These are phyloP conservation scores for Carcinoscorpius rotundicauda DNA, from an alignment of 1,140 invertebrate species.

Conservation along the genomic window DNA sequence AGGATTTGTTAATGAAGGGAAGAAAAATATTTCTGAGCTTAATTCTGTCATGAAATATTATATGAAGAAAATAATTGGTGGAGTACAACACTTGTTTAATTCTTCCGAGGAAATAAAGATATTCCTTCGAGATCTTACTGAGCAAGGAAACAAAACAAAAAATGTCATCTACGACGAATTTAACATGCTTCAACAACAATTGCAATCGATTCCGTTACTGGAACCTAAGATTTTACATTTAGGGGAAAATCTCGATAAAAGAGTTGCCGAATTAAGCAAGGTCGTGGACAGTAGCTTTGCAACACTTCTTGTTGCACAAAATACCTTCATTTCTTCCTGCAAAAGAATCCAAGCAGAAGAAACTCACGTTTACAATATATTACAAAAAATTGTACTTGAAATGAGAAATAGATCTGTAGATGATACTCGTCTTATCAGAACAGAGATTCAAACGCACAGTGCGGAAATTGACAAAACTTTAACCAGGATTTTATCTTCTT, in stretches of 20 bases:
- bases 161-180: constrained; percentile 15
- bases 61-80: constrained; percentile 10
- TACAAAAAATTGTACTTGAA: constrained; percentile 45
- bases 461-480: no score
- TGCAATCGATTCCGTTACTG: constrained; percentile 12
- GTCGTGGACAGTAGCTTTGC: constrained; percentile 37
- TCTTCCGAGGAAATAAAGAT: no score
- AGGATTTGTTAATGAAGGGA: no score
- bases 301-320: constrained; percentile 42
- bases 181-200: constrained; percentile 14
- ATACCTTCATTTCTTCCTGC: constrained; percentile 44
- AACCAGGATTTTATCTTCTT: no score
- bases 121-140: no score
- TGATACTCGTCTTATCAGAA: neutral
- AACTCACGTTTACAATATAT: constrained; percentile 41
- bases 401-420: constrained; percentile 40
- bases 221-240: constrained; percentile 4
- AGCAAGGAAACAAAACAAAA: constrained; percentile 16
- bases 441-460: no score
- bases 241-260: constrained; percentile 26
- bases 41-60: constrained; percentile 14
- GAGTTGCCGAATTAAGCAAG: constrained; percentile 25
- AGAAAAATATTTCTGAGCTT: no score
- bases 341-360: constrained; percentile 45
- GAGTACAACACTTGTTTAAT: constrained; percentile 9